Conservation (phyloP, 2,113 vertebrate genomes). For the Leptodactylus fuscus region DNA sequence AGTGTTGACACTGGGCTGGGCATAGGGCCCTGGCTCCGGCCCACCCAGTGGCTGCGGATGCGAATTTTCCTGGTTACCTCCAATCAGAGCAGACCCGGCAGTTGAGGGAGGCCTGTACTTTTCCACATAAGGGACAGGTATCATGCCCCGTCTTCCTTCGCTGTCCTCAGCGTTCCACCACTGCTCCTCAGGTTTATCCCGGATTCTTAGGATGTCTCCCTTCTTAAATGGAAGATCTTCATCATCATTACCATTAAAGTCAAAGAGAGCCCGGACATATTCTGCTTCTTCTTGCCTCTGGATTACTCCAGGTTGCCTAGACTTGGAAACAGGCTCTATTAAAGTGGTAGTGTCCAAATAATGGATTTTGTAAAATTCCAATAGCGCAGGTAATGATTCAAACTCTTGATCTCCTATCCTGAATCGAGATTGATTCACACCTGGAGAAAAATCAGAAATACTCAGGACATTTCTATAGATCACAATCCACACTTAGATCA, state of each 20-base stretch:
- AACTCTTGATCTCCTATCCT: slow-evolving; percentile 99
- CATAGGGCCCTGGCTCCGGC: slow-evolving; percentile 95
- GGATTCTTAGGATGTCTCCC: slow-evolving; percentile 91
- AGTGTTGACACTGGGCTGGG: slow-evolving; percentile 93
- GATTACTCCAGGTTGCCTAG: slow-evolving; percentile 85
- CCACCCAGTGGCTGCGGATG: slow-evolving; percentile 86
- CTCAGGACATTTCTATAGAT: background rate
- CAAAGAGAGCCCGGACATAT: slow-evolving; percentile 94
- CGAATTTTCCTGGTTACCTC: slow-evolving; percentile 89
- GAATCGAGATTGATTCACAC: slow-evolving; percentile 83
- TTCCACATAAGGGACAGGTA: slow-evolving; percentile 98
- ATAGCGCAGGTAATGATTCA: slow-evolving; percentile 91
- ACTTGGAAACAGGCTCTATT: slow-evolving; percentile 93
- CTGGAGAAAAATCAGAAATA: slow-evolving; percentile 68
- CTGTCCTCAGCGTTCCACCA: slow-evolving; percentile 98
- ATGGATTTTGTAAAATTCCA: slow-evolving; percentile 99
- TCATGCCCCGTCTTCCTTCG: slow-evolving; percentile 95
- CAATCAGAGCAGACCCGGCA: slow-evolving; percentile 77
- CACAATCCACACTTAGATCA: too few species aligned
- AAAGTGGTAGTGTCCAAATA: slow-evolving; percentile 99
- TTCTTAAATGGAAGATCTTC: slow-evolving; percentile 99
- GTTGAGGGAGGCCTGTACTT: slow-evolving; percentile 91
- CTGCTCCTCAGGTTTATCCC: slow-evolving; percentile 98
- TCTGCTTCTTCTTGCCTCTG: slow-evolving; percentile 87
- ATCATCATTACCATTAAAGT: slow-evolving; percentile 97